phyloP scores from a whole-genome alignment of 2,113 vertebrate species.

The Tachuris rubrigastra region DNA sequence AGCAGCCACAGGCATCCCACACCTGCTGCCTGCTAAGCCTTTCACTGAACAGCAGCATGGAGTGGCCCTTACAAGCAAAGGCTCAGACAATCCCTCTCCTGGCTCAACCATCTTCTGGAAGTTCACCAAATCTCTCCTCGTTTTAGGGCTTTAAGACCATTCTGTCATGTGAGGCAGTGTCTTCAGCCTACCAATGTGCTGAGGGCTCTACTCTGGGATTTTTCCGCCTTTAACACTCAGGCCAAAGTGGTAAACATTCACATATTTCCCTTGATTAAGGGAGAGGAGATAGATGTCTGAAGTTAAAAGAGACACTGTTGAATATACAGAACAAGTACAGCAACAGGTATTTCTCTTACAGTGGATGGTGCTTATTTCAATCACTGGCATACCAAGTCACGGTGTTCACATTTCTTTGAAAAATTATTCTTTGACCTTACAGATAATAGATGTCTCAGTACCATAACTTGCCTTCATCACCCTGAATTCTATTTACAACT shows the following conservation, averaged over 20 bases:
- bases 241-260: background rate
- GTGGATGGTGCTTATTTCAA: background rate
- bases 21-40: constrained; percentile 53
- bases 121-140: background rate
- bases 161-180: background rate
- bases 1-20: constrained; percentile 44
- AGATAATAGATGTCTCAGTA: background rate
- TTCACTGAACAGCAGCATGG: background rate
- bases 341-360: background rate
- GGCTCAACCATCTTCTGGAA: constrained; percentile 13
- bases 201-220: background rate
- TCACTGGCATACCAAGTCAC: background rate
- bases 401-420: background rate
- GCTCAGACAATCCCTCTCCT: constrained; percentile 16
- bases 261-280: background rate
- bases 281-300: background rate
- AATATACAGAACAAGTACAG: background rate
- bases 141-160: background rate
- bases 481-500: background rate
- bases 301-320: background rate
- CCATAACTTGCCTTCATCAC: background rate
- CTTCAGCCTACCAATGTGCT: background rate
- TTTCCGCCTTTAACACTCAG: background rate
- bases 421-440: background rate
- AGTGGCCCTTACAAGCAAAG: constrained; percentile 44